Evolutionary conservation across 2,888 invertebrate genomes (phyloP).

Genomic region (Tetropium fuscum): DNA sequence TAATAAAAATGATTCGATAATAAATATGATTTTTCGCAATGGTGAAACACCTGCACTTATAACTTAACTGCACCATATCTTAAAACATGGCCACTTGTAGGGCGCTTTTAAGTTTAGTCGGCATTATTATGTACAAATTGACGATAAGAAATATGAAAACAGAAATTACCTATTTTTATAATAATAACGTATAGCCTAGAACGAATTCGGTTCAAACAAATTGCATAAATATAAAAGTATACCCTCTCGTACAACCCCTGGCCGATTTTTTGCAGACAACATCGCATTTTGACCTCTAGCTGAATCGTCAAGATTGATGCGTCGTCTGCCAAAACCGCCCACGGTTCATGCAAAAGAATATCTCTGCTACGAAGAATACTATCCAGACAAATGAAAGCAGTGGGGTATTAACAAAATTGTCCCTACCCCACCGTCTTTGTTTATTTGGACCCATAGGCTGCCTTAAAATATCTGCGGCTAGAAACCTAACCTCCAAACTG

Average conservation of each 20-base stretch:
- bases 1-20: background rate
- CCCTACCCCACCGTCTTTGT: too few relatives aligned
- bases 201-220: slow-evolving; percentile 4
- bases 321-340: too few relatives aligned
- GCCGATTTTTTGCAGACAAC: too few relatives aligned
- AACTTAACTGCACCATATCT: slow-evolving; percentile 16
- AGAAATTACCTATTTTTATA: slow-evolving; percentile 21
- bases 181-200: slow-evolving; percentile 6
- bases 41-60: background rate
- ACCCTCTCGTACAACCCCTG: background rate
- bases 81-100: slow-evolving; percentile 1
- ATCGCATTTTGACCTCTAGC: too few relatives aligned
- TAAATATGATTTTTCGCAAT: background rate
- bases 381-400: background rate
- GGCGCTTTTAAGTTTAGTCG: slow-evolving; percentile 11
- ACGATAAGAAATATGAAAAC: slow-evolving; percentile 29
- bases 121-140: slow-evolving; percentile 29
- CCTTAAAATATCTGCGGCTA: too few relatives aligned
- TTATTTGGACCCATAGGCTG: too few relatives aligned
- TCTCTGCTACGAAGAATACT: too few relatives aligned
- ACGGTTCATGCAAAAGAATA: too few relatives aligned
- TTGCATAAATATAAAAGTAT: background rate
- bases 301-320: too few relatives aligned
- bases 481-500: too few relatives aligned
- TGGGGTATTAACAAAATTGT: too few relatives aligned